These are phyloP conservation scores for Porites rus DNA, from an alignment of 92 coral and sea anemone genomes.

Conservation along the genomic window DNA sequence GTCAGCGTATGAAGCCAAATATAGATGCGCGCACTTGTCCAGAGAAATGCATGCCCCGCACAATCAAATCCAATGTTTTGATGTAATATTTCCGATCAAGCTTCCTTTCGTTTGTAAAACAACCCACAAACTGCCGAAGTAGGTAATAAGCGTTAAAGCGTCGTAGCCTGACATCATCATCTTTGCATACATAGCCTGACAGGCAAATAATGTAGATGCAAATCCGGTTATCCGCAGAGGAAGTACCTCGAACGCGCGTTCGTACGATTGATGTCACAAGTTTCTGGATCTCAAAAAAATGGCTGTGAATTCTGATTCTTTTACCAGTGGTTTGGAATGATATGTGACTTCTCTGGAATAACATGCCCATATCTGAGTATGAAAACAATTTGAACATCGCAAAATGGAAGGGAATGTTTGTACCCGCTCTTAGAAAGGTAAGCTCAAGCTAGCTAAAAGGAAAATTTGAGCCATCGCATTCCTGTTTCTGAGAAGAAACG, in stretches of 20 bases:
- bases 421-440: conserved; percentile 91
- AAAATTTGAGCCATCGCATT: conserved; percentile 34
- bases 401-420: conserved; percentile 96
- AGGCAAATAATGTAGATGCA: conserved; percentile 43
- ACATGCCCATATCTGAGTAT: conserved; percentile 92
- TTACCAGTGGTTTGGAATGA: conserved; percentile 67
- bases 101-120: conserved; percentile 39
- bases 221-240: conserved; percentile 27
- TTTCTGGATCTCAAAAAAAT: conserved; percentile 32
- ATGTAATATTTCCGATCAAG: conserved; percentile 48
- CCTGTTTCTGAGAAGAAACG: conserved; percentile 22
- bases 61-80: conserved; percentile 55
- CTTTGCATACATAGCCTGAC: conserved; percentile 22
- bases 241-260: conserved; percentile 28
- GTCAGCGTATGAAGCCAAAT: conserved; percentile 12
- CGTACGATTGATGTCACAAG: conserved; percentile 11
- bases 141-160: conserved; percentile 32
- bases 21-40: conserved; percentile 20
- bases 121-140: conserved; percentile 46
- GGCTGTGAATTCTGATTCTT: conserved; percentile 39
- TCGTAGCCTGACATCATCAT: conserved; percentile 21
- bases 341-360: conserved; percentile 70
- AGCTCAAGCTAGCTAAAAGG: background rate
- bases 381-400: conserved; percentile 83
- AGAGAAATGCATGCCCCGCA: conserved; percentile 24